Base-by-base conservation (phyloP, 92 coral and sea anemone genomes). In the Zoanthus gigantus region DNA sequence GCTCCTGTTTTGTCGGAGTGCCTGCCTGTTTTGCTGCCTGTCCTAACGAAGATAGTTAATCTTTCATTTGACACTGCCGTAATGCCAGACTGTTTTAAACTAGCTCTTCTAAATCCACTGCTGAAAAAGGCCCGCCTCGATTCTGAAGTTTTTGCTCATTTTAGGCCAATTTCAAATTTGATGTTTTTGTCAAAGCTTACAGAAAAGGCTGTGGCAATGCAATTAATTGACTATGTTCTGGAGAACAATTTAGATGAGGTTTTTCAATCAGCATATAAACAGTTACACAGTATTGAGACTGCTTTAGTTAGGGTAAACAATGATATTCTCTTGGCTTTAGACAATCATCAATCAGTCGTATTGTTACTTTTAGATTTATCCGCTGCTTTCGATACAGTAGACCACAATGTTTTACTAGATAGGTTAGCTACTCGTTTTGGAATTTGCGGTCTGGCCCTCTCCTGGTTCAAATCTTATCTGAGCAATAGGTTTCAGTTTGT, bases 111-210 rank as follows among this genome's bases (percentile, higher is more conserved):
- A 47, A 76, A 86, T 44, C 76, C 84, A 10, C 46, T 86, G 68
- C 84, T 86, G 83, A 86, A 86, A 72, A 86, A 86, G 74, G 15
- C 89, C 15, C 45, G 66, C 77, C 89, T 86, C 65, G 84, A 86
- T 61, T 66, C 29, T 66, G 72, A 66, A 66, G 72, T 66, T 52
- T 86, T 54, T 75, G 84, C 89, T 42, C 17, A 86, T 58, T 86
- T 86, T 76, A 54, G 84, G 28, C 89, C 89, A 14, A 85, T 47
- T 47, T 47, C 52, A 4, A 47, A 47, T 47, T 47, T 47, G 52
- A 47, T 47, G 52, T 47, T 47, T 47, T 47, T 47, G 52, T 47
- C 52, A 4, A 47, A 47, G 52, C 52, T 47, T 47, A 47, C 52
- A 47, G 52, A 47, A 8, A 47, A 47, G 52, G 52, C 52, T 47